These are phyloP conservation scores for Chionomys nivalis DNA, from an alignment of 2,113 vertebrate species.

Conservation along the genomic window DNA sequence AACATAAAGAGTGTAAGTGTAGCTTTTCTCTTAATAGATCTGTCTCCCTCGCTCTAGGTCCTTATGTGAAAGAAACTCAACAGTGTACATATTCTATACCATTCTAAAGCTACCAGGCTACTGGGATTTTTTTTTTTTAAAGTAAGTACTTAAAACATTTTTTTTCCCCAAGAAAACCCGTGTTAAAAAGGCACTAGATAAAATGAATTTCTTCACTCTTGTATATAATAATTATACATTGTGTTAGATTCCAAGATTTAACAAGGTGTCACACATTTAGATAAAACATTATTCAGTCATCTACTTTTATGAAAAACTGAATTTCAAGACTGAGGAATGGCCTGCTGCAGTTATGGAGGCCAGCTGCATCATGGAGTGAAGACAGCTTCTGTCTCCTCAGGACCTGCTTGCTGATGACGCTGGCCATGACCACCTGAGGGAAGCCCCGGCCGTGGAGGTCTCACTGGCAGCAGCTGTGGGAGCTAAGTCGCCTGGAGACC, in stretches of 20 bases:
- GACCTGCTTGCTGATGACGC: neutral
- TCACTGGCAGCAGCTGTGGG: slow-evolving; percentile 76
- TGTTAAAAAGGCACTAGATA: slow-evolving; percentile 83
- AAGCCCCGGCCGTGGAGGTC: neutral
- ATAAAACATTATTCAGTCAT: slow-evolving; percentile 49
- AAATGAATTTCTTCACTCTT: slow-evolving; percentile 65
- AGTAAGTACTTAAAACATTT: neutral
- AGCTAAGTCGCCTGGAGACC: slow-evolving; percentile 76
- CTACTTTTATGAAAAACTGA: slow-evolving; percentile 51
- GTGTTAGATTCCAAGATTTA: slow-evolving; percentile 61
- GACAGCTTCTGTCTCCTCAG: fast-evolving
- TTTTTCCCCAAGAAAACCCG: slow-evolving; percentile 64
- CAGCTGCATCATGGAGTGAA: neutral
- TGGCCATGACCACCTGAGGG: neutral
- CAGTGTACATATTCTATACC: slow-evolving; percentile 8
- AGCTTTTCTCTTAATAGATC: neutral
- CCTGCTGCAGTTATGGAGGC: neutral
- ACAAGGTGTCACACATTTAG: slow-evolving; percentile 56
- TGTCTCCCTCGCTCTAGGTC: slow-evolving; percentile 48
- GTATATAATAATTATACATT: slow-evolving; percentile 51
- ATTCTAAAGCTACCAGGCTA: slow-evolving; percentile 53
- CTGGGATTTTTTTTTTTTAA: slow-evolving; percentile 49
- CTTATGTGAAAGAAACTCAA: slow-evolving; percentile 40
- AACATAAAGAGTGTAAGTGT: neutral
- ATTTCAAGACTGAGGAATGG: neutral